phyloP scores from a whole-genome alignment of 2,113 vertebrate genomes.

The Channa maculata region DNA sequence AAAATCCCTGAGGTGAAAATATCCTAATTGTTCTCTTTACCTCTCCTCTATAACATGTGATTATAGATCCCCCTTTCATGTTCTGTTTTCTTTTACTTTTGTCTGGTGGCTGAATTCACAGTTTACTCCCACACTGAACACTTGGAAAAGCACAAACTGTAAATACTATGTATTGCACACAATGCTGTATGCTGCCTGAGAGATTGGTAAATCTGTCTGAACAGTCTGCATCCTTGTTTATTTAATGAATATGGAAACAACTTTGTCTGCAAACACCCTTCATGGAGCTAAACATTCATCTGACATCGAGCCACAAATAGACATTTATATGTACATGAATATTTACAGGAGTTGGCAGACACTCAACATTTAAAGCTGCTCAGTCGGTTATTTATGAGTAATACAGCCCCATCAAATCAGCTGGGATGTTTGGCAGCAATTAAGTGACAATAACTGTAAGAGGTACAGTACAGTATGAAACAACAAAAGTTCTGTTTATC shows the following conservation, averaged over 20 bases:
- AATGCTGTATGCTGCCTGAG: not conserved
- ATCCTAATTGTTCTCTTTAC: not conserved
- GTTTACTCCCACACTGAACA: not conserved
- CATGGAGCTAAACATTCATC: constrained; percentile 14
- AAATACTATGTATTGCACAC: not conserved
- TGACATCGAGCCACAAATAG: constrained; percentile 13
- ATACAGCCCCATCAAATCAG: constrained; percentile 1
- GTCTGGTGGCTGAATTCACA: not conserved
- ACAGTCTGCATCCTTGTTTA: constrained; percentile 12
- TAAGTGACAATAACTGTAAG: no score
- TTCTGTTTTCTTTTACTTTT: not conserved
- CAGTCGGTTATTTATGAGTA: not conserved
- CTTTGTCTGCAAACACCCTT: not conserved
- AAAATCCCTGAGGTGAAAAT: constrained; percentile 11
- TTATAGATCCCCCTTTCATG: not conserved
- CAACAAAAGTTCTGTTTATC: not conserved
- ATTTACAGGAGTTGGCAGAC: constrained; percentile 8
- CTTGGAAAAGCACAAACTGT: not conserved
- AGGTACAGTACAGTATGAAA: not conserved
- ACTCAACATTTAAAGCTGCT: constrained; percentile 11
- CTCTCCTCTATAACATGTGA: not conserved
- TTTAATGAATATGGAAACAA: constrained; percentile 5
- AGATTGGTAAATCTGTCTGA: constrained; percentile 2
- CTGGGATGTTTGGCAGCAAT: not conserved
- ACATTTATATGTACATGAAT: not conserved